A percentile compares a stretch with the other conserved stretches of the same genome.
phyloP scores from a whole-genome alignment of 2,888 invertebrate species.

The Lycophotia porphyrea region DNA sequence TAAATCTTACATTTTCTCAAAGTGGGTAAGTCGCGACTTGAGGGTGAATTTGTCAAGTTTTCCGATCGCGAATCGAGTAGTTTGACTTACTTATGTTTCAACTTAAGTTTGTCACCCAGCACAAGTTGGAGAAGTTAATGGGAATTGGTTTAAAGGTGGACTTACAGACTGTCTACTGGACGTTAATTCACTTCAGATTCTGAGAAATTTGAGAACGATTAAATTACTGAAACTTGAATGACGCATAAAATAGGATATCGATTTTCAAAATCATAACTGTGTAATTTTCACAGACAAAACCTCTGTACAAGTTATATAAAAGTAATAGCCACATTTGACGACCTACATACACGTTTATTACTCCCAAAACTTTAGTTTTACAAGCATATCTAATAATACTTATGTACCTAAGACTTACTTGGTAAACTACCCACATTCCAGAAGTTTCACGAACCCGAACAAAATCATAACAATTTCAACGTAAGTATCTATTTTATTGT shows the following conservation, averaged over 20 bases:
- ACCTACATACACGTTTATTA: neutral
- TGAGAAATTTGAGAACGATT: neutral
- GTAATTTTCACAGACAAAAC: neutral
- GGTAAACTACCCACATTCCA: neutral
- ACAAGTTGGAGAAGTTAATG: constrained; percentile 25
- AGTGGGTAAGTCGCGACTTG: constrained; percentile 50
- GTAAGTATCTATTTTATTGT: constrained; percentile 27
- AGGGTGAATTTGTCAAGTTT: constrained; percentile 61
- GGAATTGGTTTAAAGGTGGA: constrained; percentile 28
- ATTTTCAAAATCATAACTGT: neutral
- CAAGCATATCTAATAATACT: neutral
- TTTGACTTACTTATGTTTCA: constrained; percentile 62
- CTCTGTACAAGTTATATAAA: neutral
- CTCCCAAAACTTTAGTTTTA: neutral
- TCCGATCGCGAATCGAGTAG: constrained; percentile 59
- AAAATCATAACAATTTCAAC: constrained; percentile 27
- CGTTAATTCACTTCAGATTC: constrained; percentile 3
- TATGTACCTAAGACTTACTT: neutral
- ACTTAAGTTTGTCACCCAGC: constrained; percentile 48
- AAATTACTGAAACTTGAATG: neutral
- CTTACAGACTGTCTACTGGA: neutral
- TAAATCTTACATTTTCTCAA: constrained; percentile 45
- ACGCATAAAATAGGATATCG: neutral
- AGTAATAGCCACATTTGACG: neutral
- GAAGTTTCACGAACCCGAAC: constrained; percentile 18